Conservation (phyloP, 2,888 invertebrate species). For the Nemurella pictetii region DNA sequence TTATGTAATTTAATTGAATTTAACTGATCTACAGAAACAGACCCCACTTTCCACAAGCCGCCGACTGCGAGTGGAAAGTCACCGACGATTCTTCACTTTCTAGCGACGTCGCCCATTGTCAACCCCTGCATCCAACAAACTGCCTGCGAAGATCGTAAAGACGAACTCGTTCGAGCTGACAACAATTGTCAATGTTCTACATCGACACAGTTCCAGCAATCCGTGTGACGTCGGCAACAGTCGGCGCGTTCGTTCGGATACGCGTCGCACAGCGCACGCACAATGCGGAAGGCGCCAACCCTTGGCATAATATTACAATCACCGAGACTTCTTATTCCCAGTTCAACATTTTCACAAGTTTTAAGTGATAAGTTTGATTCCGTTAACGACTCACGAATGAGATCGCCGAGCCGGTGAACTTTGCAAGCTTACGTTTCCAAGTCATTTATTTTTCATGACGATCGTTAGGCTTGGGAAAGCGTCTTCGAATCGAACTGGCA, state of each 20-base stretch:
- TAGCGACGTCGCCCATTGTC: background rate
- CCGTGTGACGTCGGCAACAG: too few relatives aligned
- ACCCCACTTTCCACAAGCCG: too few relatives aligned
- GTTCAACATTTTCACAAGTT: background rate
- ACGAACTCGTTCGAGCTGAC: background rate
- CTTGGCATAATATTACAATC: background rate
- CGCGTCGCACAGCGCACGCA: background rate
- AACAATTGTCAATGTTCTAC: background rate
- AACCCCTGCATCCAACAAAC: too few relatives aligned
- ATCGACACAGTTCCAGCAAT: background rate
- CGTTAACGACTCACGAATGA: background rate
- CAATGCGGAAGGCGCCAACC: too few relatives aligned
- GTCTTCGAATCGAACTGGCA: background rate
- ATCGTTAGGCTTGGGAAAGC: background rate
- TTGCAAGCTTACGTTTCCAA: background rate
- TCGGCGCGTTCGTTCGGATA: background rate
- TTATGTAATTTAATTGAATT: too few relatives aligned
- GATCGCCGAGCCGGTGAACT: background rate
- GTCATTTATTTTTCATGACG: conserved; percentile 9
- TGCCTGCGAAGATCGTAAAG: background rate
- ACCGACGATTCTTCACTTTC: too few relatives aligned
- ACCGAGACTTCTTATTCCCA: background rate
- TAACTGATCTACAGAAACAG: too few relatives aligned
- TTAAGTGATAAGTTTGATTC: conserved; percentile 23
- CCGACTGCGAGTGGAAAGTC: too few relatives aligned